Conservation (phyloP, 2,113 vertebrate genomes). For the Ramphastos sulfuratus region DNA sequence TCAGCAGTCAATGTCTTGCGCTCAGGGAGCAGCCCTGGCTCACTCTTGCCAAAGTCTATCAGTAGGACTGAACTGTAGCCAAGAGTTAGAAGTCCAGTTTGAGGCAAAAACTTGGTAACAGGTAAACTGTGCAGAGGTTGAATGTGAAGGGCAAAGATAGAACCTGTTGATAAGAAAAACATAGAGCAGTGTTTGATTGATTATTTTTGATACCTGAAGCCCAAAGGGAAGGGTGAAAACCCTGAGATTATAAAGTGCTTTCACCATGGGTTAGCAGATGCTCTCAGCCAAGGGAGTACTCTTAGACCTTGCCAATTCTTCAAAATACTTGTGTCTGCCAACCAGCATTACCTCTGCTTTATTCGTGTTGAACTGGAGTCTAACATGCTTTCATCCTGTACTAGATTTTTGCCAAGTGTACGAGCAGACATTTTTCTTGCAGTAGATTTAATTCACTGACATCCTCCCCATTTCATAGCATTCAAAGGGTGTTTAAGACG, state of each 20-base stretch:
- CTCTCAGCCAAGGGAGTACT: conserved; percentile 41
- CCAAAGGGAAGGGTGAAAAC: not conserved
- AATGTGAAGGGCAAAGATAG: not conserved
- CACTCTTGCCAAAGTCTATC: not conserved
- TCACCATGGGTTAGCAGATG: conserved; percentile 32
- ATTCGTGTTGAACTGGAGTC: not conserved
- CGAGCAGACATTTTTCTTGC: not conserved
- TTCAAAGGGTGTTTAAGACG: not conserved
- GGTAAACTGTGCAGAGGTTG: not conserved
- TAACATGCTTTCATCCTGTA: conserved; percentile 6
- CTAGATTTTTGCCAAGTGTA: conserved; percentile 42
- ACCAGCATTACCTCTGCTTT: conserved; percentile 35
- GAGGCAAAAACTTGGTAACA: not conserved
- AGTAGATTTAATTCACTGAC: conserved; percentile 29
- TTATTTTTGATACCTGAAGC: conserved; percentile 8
- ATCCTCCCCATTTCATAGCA: not conserved
- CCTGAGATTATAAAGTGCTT: not conserved
- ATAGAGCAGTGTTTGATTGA: not conserved
- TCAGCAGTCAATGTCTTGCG: not conserved
- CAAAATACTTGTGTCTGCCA: conserved; percentile 41
- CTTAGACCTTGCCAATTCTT: conserved; percentile 49
- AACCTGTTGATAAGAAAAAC: not conserved
- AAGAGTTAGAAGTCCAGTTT: not conserved
- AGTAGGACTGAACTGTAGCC: not conserved
- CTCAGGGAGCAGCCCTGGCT: not conserved